phyloP scores from a whole-genome alignment of 1,140 invertebrate genomes.

The Mactra quadrangularis region DNA sequence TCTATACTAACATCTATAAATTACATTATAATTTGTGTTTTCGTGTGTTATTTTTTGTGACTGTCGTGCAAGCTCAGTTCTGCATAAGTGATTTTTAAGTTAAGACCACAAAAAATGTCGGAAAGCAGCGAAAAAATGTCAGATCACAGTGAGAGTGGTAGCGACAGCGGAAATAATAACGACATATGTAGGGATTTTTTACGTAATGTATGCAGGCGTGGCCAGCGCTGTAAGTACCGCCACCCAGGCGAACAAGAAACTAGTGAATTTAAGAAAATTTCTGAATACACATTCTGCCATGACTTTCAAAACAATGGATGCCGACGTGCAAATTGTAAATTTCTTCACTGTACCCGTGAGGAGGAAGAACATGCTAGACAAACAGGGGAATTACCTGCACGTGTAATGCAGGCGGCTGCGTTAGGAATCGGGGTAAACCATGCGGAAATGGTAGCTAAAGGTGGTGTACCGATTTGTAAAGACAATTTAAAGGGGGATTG shows the following conservation, averaged over 20 bases:
- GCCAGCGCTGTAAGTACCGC: constrained; percentile 89
- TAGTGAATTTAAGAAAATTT: constrained; percentile 78
- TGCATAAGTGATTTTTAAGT: constrained; percentile 26
- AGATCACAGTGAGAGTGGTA: constrained; percentile 80
- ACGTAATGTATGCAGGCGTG: constrained; percentile 89
- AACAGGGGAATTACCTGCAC: constrained; percentile 79
- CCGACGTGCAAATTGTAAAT: constrained; percentile 87
- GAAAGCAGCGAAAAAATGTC: constrained; percentile 76
- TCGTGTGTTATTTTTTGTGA: constrained; percentile 19
- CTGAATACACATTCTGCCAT: constrained; percentile 90
- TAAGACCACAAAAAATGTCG: constrained; percentile 32
- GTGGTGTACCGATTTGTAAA: constrained; percentile 88
- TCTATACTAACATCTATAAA: constrained; percentile 27
- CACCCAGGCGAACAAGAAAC: constrained; percentile 76
- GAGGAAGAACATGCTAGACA: constrained; percentile 90
- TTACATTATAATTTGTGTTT: constrained; percentile 25
- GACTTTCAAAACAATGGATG: constrained; percentile 90
- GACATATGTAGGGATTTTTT: constrained; percentile 86
- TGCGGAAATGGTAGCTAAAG: constrained; percentile 72
- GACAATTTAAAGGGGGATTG: constrained; percentile 91
- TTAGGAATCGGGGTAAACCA: constrained; percentile 72
- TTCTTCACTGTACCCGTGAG: constrained; percentile 90
- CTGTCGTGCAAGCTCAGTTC: constrained; percentile 13
- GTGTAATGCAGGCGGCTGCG: constrained; percentile 78
- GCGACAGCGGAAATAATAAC: constrained; percentile 76